A percentile compares a stretch with the other conserved stretches of the same genome.
phyloP scores from a whole-genome alignment of 2,888 invertebrate genomes.

The Platycnemis pennipes region DNA sequence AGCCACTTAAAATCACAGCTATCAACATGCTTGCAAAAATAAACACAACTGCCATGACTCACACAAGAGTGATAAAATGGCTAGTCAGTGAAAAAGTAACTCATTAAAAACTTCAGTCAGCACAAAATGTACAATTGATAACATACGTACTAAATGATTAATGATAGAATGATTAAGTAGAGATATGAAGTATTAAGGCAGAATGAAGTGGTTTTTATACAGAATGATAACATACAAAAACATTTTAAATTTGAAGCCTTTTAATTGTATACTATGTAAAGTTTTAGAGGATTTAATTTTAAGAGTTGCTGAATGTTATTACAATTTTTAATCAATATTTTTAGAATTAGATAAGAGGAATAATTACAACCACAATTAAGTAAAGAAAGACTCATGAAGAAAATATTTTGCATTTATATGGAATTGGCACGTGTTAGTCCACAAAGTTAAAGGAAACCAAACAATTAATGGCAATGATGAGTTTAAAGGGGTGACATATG shows the following conservation, averaged over 20 bases:
- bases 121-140: neutral
- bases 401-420: neutral
- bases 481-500: neutral
- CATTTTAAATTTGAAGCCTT: neutral
- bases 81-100: constrained; percentile 25
- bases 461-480: neutral
- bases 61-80: constrained; percentile 50
- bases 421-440: neutral
- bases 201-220: neutral
- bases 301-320: neutral
- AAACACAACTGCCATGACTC: neutral
- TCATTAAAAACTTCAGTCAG: constrained; percentile 66
- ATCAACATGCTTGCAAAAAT: neutral
- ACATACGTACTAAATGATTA: neutral
- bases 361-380: neutral
- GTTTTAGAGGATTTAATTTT: neutral
- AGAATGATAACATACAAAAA: neutral
- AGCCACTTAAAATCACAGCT: neutral
- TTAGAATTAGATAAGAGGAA: neutral
- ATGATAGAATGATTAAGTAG: neutral
- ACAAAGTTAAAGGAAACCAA: neutral
- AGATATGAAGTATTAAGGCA: neutral
- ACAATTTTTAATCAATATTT: neutral
- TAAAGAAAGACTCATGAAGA: neutral
- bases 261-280: neutral